Evolutionary conservation across 1,140 invertebrate species (phyloP), one percentile per base, ranked within the genome.

Genomic region (Vanessa tameamea): DNA sequence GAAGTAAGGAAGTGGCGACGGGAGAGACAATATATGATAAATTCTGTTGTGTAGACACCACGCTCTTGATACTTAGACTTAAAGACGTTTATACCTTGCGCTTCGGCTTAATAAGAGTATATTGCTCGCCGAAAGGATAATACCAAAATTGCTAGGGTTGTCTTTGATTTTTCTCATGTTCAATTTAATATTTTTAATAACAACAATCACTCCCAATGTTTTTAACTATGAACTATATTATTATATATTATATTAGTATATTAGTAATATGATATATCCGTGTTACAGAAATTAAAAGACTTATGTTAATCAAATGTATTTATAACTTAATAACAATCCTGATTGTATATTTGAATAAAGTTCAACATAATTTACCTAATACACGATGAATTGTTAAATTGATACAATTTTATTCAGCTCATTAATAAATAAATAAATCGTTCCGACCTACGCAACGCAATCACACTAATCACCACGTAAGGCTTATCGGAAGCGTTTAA

Each of bases 1-100:
- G 81, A 79, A 83, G 80, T 80, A 79, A 81, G 79, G 74, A 81
- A 76, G 81, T 84, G 87, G 79, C 84, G 79, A 83, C 76, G 78
- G 73, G 57, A 70, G 67, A 69, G 65, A 75, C 69, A 75, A 73
- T 78, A 63, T 71, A 57, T 57, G 53, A 57, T 57, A 73, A 73
- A 71, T 66, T 68, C 55, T 65, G 47, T 64, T 72, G 20, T 59
- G 51, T 59, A 23, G 15, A 50, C 65, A 20, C 16, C 6, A 43
- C 26, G 51, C 61, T 72, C 69, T 72, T 65, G 31, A 12, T 16
- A 15, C 50, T 2, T 43, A 6, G 51, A 4, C 61, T 6, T 66
- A 72, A 13, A 72, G 70, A 20, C 70, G 48, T 13, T 72, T 72
- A 57, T 72, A 48, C 48, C 43, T 14, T 66, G 63, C 53, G n/a